Conservation (phyloP, 1,140 invertebrate species). For the Carcinoscorpius rotundicauda region DNA sequence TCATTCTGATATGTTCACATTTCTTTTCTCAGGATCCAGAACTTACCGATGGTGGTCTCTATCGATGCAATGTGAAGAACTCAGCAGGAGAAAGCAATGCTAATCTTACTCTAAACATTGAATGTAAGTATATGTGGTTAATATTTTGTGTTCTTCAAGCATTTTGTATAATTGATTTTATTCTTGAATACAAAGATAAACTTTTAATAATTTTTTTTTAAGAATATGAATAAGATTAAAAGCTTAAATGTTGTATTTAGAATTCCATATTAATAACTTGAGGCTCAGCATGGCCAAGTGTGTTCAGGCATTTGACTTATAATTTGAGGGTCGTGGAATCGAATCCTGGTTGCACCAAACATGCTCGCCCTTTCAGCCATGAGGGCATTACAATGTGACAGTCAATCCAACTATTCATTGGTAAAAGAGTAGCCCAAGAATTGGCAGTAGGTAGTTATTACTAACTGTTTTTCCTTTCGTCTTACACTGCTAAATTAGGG, state of each 20-base stretch:
- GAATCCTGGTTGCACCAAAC: too few species aligned
- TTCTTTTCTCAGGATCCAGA: constrained; percentile 35
- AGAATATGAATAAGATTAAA: neutral
- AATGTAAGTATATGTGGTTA: constrained; percentile 55
- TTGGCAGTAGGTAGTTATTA: too few species aligned
- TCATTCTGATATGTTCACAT: too few species aligned
- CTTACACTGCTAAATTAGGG: too few species aligned
- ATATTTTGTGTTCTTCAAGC: neutral
- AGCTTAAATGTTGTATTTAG: neutral
- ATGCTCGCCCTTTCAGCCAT: too few species aligned
- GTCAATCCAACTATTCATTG: too few species aligned
- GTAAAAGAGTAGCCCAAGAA: too few species aligned
- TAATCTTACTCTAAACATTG: constrained; percentile 92
- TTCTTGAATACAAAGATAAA: neutral
- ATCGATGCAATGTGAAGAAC: constrained; percentile 97
- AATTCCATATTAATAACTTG: neutral
- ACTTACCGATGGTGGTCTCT: constrained; percentile 90
- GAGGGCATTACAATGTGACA: too few species aligned
- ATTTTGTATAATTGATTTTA: neutral
- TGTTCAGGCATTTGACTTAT: too few species aligned
- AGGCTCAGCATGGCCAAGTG: too few species aligned
- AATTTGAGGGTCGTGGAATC: too few species aligned
- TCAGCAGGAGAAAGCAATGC: constrained; percentile 89
- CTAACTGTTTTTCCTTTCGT: too few species aligned
- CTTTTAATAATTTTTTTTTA: neutral